Evolutionary conservation across 2,113 vertebrate genomes (phyloP).

Genomic region (Labeo rohita): DNA sequence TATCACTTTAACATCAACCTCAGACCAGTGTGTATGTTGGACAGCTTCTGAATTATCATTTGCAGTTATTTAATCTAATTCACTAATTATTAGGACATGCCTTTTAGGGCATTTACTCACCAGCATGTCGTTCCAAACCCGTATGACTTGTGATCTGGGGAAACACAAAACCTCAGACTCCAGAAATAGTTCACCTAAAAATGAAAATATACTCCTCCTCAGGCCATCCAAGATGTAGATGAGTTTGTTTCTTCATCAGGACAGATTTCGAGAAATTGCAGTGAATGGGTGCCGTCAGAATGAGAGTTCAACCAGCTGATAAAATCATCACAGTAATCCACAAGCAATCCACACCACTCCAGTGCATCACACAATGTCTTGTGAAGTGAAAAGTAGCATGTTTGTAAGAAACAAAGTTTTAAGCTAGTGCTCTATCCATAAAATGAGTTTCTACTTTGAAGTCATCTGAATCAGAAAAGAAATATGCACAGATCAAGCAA

Average conservation of each 20-base stretch:
- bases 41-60: not conserved
- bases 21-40: not conserved
- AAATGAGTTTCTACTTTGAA: too few relatives aligned
- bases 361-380: not conserved
- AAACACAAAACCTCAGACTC: not conserved
- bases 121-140: not conserved
- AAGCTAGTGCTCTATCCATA: too few relatives aligned
- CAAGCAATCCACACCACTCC: not conserved
- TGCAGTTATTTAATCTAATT: constrained; percentile 5
- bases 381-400: too few relatives aligned
- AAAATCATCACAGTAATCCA: not conserved
- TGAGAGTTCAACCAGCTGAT: not conserved
- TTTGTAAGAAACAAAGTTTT: too few relatives aligned
- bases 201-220: not conserved
- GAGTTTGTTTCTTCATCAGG: not conserved
- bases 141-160: not conserved
- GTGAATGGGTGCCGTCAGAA: not conserved
- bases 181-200: not conserved
- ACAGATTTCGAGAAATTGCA: not conserved
- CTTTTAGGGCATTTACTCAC: not conserved
- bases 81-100: constrained; percentile 5
- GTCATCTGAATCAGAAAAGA: too few relatives aligned
- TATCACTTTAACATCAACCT: constrained; percentile 29
- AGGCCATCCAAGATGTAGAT: not conserved
- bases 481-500: too few relatives aligned